Conservation (phyloP, 2,113 vertebrate genomes). For the Misgurnus mizolepis region DNA sequence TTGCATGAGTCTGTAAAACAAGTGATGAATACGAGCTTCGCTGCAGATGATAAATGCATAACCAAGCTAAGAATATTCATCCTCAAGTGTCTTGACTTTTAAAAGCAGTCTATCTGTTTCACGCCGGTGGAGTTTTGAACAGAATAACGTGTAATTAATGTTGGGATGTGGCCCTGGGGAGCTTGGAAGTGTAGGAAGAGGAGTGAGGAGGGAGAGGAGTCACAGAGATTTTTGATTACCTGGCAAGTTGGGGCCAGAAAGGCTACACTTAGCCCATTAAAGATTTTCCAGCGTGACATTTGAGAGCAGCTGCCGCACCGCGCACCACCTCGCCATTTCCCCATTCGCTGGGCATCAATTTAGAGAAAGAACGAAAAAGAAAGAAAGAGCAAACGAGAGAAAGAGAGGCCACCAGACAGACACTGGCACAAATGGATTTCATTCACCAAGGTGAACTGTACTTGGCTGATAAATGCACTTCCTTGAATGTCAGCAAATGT, state of each 20-base stretch:
- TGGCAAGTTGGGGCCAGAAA: slow-evolving; percentile 98
- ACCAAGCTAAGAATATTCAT: slow-evolving; percentile 58
- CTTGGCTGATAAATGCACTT: slow-evolving; percentile 97
- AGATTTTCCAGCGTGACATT: slow-evolving; percentile 98
- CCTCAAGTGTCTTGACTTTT: slow-evolving; percentile 73
- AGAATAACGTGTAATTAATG: slow-evolving; percentile 92
- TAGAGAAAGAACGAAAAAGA: slow-evolving; percentile 71
- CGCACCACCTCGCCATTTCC: slow-evolving; percentile 90
- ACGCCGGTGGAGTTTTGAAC: slow-evolving; percentile 80
- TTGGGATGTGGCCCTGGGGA: slow-evolving; percentile 84
- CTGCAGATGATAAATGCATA: slow-evolving; percentile 57
- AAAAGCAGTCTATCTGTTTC: slow-evolving; percentile 83
- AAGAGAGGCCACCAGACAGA: slow-evolving; percentile 80
- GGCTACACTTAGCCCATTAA: slow-evolving; percentile 99
- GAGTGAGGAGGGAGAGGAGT: slow-evolving; percentile 74
- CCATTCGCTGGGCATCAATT: slow-evolving; percentile 89
- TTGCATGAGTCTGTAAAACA: not conserved
- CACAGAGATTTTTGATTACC: slow-evolving; percentile 91
- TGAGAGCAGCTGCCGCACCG: slow-evolving; percentile 87
- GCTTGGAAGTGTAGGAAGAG: slow-evolving; percentile 70
- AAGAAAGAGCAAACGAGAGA: slow-evolving; percentile 52
- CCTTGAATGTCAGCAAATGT: slow-evolving; percentile 99
- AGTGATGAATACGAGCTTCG: slow-evolving; percentile 9
- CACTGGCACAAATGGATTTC: slow-evolving; percentile 92
- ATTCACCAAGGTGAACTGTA: slow-evolving; percentile 87